A percentile compares a stretch with the other conserved stretches of the same genome.
These are phyloP conservation scores for Okapia johnstoni DNA, from an alignment of 2,113 vertebrate genomes.

Conservation along the genomic window DNA sequence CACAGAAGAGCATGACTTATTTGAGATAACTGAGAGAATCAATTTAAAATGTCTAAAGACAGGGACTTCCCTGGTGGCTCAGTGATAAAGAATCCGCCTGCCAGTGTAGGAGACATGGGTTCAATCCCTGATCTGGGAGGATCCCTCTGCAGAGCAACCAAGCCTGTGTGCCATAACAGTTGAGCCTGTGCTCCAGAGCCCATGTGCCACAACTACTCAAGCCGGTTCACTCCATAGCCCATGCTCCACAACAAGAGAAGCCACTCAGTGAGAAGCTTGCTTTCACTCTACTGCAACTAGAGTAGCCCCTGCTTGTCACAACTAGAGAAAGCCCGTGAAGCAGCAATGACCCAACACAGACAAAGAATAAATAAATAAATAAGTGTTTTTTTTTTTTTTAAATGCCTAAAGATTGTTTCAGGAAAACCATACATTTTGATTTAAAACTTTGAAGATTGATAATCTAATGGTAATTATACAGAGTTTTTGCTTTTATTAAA, in stretches of 20 bases:
- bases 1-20: not conserved
- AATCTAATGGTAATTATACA: not conserved
- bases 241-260: not conserved
- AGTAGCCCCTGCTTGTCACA: not conserved
- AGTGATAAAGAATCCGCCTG: not conserved
- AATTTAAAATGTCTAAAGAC: not conserved
- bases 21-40: not conserved
- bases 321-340: not conserved
- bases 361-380: not conserved
- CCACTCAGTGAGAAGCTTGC: not conserved
- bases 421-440: slow-evolving; percentile 1
- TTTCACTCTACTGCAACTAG: not conserved
- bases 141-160: not conserved
- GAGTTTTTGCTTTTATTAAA: not conserved
- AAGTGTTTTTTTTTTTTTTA: not conserved
- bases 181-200: not conserved
- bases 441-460: slow-evolving; percentile 17
- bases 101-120: not conserved
- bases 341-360: not conserved
- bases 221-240: not conserved
- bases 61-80: not conserved
- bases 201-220: not conserved
- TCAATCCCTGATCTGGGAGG: not conserved
- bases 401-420: not conserved
- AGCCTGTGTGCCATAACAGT: not conserved